A percentile compares a stretch with the other conserved stretches of the same genome.
Evolutionary conservation across 2,113 vertebrate genomes (phyloP).

Genomic region (Caretta caretta): DNA sequence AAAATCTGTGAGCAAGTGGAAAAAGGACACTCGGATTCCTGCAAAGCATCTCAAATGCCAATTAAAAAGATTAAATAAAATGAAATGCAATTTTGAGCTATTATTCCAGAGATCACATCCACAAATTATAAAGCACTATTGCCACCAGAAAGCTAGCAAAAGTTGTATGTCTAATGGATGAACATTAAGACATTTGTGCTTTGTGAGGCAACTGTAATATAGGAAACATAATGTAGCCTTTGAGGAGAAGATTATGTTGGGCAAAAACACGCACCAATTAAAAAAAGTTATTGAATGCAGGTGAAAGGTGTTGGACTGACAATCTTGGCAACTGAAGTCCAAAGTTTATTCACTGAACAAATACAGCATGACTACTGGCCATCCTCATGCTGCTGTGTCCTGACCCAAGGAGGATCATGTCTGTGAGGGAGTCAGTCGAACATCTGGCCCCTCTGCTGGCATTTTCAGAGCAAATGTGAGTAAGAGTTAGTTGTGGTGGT

Average conservation of each 20-base stretch:
- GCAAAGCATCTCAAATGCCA: slow-evolving; percentile 17
- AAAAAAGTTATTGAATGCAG: background rate
- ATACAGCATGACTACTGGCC: background rate
- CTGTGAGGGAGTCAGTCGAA: background rate
- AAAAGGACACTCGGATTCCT: background rate
- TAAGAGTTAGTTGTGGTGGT: background rate
- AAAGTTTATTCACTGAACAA: background rate
- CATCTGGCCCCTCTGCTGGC: background rate
- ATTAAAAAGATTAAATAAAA: slow-evolving; percentile 61
- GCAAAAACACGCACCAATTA: background rate
- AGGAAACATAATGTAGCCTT: background rate
- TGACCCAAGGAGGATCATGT: background rate
- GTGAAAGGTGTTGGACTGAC: background rate
- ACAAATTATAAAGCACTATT: background rate
- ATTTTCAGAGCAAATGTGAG: background rate
- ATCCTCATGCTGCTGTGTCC: background rate
- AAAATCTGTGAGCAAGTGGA: background rate
- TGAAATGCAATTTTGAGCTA: slow-evolving; percentile 36
- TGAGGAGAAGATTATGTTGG: background rate
- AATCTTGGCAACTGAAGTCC: background rate
- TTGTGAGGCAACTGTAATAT: background rate
- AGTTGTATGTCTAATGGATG: background rate
- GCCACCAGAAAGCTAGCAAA: background rate
- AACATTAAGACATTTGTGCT: background rate
- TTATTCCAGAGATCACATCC: slow-evolving; percentile 26